Evolutionary conservation across 2,888 invertebrate species (phyloP), one percentile per base, ranked within the genome.

Genomic region (Perithous albicinctus): DNA sequence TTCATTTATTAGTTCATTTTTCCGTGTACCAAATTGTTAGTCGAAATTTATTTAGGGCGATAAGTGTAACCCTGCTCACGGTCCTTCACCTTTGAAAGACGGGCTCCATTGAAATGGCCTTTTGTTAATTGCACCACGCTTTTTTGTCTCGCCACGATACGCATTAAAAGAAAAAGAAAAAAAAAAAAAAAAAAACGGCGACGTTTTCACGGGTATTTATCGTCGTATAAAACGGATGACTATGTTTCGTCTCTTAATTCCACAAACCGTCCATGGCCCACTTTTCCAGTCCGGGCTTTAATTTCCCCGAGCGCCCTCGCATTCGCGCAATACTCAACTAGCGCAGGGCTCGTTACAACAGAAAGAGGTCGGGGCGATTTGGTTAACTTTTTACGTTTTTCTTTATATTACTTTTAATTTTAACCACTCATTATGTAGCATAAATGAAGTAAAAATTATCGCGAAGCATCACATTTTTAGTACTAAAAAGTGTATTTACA

Each of bases 41-140:
- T 80, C 70, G 56, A 64, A 41, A 72, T 76, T 72, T 80, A 80
- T 76, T 72, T 73, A 46, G 54, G 38, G 41, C 59, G 41, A 77
- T 73, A 73, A 77, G n/a, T n/a, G n/a, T n/a, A n/a, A n/a, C n/a
- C 3, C 23, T 10, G 23, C 23, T 51, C 20, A 26, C 23, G 8
- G 3, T 26, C 6, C 51, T 51, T 10, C 4, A 26, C 12, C 26
- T 26, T 0, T 26, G 0, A 8, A 4, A 15, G 3, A 3, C 51
- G 23, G 5, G 0, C 26, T 12, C 26, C 54, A 12, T 26, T 67
- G 10, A 66, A 79, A 74, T 67, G 51, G 67, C 41, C 67, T 79
- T 63, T 54, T 26, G 74, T 56, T 48, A 64, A 63, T 67, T 61
- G 74, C 63, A 35, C 46, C 51, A 32, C 61, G n/a, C 32, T 54